These are phyloP conservation scores for Poecile atricapillus DNA, from an alignment of 2,113 vertebrate species.

Conservation along the genomic window DNA sequence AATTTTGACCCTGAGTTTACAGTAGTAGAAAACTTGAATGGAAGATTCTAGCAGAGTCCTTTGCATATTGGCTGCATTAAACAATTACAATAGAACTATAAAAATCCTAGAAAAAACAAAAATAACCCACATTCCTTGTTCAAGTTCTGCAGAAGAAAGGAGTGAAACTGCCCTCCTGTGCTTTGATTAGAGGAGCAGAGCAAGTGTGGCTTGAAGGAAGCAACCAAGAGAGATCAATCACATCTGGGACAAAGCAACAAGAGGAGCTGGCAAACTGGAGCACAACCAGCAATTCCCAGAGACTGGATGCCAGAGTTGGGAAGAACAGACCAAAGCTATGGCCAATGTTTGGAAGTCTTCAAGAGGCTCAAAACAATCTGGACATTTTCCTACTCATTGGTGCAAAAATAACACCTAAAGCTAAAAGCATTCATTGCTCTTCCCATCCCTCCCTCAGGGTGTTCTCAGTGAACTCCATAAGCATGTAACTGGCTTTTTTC, in stretches of 20 bases:
- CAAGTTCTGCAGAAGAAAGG: conserved; percentile 29
- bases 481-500: background rate
- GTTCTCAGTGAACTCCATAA: background rate
- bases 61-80: conserved; percentile 52
- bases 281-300: background rate
- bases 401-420: background rate
- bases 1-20: conserved; percentile 55
- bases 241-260: background rate
- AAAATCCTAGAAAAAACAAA: conserved; percentile 30
- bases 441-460: background rate
- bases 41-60: conserved; percentile 30
- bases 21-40: conserved; percentile 53
- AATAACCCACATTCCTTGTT: conserved; percentile 23
- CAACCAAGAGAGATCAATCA: background rate
- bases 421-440: background rate
- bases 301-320: background rate
- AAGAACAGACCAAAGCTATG: background rate
- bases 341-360: background rate
- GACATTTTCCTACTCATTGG: background rate
- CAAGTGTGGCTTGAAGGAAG: background rate
- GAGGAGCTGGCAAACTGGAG: background rate
- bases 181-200: background rate
- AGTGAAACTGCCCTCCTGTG: background rate
- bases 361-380: background rate
- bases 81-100: conserved; percentile 44